Percentiles rank a stretch among this genome's conserved stretches.
Conservation (phyloP, 2,888 invertebrate species). For the Odontomyia ornata region DNA sequence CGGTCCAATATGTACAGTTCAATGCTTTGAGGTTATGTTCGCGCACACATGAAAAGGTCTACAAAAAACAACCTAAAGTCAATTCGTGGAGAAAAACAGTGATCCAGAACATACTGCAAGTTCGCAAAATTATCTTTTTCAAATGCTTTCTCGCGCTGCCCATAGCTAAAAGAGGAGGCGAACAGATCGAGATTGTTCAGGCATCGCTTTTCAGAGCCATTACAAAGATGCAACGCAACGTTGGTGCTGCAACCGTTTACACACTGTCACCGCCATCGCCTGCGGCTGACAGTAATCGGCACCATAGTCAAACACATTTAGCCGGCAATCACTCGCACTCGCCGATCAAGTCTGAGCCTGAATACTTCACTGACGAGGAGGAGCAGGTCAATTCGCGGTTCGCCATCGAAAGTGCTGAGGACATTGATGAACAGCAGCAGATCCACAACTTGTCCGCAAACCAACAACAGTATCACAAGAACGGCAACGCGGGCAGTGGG, state of each 20-base stretch:
- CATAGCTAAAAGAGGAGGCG: too few species aligned
- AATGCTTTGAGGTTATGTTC: conserved; percentile 16
- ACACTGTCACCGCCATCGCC: conserved; percentile 15
- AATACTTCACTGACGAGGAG: conserved; percentile 43
- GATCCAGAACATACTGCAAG: background rate
- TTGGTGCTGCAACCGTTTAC: conserved; percentile 23
- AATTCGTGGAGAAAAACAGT: background rate
- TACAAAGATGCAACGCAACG: background rate
- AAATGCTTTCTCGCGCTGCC: background rate
- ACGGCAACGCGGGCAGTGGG: conserved; percentile 17
- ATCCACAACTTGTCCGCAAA: background rate
- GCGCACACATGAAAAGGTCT: conserved; percentile 23
- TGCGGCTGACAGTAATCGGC: background rate
- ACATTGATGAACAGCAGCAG: conserved; percentile 16
- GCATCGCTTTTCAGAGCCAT: too few species aligned
- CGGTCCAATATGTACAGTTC: background rate
- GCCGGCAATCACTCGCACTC: conserved; percentile 8
- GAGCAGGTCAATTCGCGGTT: background rate
- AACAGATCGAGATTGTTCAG: too few species aligned
- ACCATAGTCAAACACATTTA: background rate
- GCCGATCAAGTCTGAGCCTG: conserved; percentile 42
- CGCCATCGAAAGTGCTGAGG: background rate
- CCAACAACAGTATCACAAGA: conserved; percentile 34
- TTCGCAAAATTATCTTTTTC: background rate
- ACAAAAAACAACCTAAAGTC: background rate